Evolutionary conservation across 2,888 invertebrate species (phyloP).

Genomic region (Polia nebulosa): DNA sequence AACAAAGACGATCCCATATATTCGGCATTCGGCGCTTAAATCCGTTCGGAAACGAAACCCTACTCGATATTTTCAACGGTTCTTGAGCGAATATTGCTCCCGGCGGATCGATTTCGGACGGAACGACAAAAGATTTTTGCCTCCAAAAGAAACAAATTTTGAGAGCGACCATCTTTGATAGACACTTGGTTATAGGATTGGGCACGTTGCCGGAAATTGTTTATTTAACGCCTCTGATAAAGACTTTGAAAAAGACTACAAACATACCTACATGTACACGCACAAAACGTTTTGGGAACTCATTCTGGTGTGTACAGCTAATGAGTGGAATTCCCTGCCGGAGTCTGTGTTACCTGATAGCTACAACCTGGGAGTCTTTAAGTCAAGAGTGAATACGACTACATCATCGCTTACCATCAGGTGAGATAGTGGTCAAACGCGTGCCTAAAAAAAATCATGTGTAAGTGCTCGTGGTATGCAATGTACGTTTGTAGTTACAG

Average conservation of each 20-base stretch:
- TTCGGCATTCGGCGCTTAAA: conserved; percentile 64
- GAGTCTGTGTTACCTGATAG: too few relatives aligned
- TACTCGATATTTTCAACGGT: conserved; percentile 79
- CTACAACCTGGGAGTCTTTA: too few relatives aligned
- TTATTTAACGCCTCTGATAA: background rate
- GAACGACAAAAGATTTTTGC: conserved; percentile 74
- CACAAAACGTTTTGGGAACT: too few relatives aligned
- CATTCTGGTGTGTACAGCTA: too few relatives aligned
- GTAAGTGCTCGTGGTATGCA: too few relatives aligned
- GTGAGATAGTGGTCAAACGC: too few relatives aligned
- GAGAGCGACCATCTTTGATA: conserved; percentile 60
- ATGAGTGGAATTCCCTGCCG: too few relatives aligned
- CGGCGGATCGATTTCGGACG: conserved; percentile 76
- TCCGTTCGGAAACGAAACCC: conserved; percentile 75
- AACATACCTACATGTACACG: too few relatives aligned
- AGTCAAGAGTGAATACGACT: too few relatives aligned
- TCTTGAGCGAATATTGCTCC: conserved; percentile 79
- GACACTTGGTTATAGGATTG: conserved; percentile 42
- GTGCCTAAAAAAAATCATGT: too few relatives aligned
- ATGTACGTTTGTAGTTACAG: too few relatives aligned
- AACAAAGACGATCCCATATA: conserved; percentile 56
- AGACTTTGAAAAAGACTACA: background rate
- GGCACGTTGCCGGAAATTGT: background rate
- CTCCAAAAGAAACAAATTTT: conserved; percentile 71
- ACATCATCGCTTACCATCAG: too few relatives aligned